Conservation (phyloP, 2,797 vertebrate genomes). For the Phrynocephalus guinanensis region DNA sequence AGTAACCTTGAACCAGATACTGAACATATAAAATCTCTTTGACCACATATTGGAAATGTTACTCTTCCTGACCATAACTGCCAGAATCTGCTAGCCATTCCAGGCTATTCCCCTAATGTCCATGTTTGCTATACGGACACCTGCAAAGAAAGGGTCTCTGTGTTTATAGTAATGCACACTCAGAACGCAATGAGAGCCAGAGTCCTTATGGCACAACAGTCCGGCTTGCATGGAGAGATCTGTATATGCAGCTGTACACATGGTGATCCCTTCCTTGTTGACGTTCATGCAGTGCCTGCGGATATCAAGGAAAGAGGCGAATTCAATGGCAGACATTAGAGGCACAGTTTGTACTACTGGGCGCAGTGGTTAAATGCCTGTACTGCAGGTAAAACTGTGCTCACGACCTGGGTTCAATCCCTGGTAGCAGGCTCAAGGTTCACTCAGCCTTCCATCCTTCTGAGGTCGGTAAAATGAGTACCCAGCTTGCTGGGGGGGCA, state of each 20-base stretch:
- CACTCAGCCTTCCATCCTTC: no score
- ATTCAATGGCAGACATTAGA: not conserved
- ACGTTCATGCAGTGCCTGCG: not conserved
- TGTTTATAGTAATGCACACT: not conserved
- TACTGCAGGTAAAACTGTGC: no score
- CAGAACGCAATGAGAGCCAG: not conserved
- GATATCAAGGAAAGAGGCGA: not conserved
- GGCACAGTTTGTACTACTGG: not conserved
- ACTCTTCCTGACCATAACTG: no score
- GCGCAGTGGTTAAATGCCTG: no score
- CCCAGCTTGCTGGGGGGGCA: no score
- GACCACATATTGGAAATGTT: no score
- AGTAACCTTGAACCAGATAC: not conserved
- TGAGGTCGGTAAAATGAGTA: no score
- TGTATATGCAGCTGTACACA: not conserved
- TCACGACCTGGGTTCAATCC: no score
- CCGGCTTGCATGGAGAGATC: not conserved
- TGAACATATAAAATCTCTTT: not conserved
- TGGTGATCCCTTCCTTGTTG: not conserved
- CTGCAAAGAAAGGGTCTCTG: not conserved
- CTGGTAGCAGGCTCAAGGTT: no score
- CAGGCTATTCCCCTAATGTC: not conserved
- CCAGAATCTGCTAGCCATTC: no score
- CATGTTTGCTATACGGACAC: not conserved
- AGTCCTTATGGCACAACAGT: not conserved